phyloP scores from a whole-genome alignment of 2,888 invertebrate genomes.

The Campoletis raptor region DNA sequence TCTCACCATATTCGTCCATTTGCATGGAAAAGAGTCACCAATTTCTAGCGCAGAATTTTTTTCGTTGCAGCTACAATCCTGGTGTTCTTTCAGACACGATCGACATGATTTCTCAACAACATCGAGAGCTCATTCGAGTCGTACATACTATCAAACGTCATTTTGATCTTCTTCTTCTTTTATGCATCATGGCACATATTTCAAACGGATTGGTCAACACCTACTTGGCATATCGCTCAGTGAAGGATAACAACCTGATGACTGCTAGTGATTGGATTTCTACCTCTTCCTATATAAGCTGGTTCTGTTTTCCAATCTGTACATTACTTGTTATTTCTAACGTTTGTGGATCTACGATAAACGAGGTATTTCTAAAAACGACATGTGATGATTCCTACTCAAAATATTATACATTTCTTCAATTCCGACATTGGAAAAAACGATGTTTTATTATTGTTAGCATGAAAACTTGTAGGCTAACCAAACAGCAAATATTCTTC shows the following conservation, averaged over 20 bases:
- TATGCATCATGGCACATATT: background rate
- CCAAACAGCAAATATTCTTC: conserved; percentile 41
- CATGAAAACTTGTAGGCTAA: conserved; percentile 42
- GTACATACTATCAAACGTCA: conserved; percentile 19
- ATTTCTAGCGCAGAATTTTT: background rate
- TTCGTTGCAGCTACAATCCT: conserved; percentile 9
- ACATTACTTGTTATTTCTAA: conserved; percentile 6
- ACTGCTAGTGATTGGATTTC: background rate
- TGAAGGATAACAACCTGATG: background rate
- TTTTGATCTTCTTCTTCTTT: conserved; percentile 19
- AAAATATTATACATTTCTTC: background rate
- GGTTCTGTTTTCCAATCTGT: background rate
- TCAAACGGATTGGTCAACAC: background rate
- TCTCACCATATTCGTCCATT: background rate
- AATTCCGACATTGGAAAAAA: background rate
- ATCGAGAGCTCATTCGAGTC: conserved; percentile 31
- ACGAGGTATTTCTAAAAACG: conserved; percentile 32
- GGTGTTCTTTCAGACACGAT: background rate
- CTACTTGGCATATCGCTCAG: background rate
- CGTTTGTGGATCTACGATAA: conserved; percentile 40
- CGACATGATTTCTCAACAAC: conserved; percentile 24
- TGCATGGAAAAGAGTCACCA: background rate
- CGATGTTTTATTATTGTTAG: background rate
- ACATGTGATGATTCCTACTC: background rate
- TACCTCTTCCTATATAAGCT: background rate